Evolutionary conservation across 2,797 vertebrate species (phyloP).

Genomic region (Simalia tracyae): DNA sequence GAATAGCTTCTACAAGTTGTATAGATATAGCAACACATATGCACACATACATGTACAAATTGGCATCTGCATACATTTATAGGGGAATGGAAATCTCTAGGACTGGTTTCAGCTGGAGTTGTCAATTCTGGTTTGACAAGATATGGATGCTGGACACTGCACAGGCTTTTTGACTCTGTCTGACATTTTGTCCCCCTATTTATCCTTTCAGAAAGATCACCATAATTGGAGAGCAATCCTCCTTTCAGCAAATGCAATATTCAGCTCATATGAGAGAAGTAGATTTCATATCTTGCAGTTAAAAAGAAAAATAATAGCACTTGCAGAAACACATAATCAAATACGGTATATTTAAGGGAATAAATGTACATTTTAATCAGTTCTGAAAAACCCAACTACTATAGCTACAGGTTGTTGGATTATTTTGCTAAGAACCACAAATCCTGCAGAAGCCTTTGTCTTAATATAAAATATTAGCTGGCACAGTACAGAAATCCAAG

Average conservation of each 20-base stretch:
- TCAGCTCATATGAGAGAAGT: background rate
- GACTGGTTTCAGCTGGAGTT: background rate
- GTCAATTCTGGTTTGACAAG: background rate
- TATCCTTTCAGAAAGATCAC: background rate
- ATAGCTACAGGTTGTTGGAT: accelerated
- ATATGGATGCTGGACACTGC: background rate
- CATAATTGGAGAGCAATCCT: background rate
- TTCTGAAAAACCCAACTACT: background rate
- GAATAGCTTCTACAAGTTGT: background rate
- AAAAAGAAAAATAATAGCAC: constrained; percentile 4
- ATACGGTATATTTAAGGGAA: background rate
- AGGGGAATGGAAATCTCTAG: background rate
- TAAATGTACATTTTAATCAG: background rate
- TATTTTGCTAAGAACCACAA: background rate
- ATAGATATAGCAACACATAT: background rate
- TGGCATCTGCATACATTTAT: background rate
- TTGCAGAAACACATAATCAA: background rate
- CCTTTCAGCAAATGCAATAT: background rate
- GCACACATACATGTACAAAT: background rate
- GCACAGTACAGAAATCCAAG: constrained; percentile 3
- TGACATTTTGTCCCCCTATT: background rate
- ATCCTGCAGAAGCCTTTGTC: background rate
- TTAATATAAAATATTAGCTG: constrained; percentile 1
- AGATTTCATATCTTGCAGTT: background rate
- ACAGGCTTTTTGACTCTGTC: background rate